phyloP scores from a whole-genome alignment of 2,113 vertebrate genomes.

The Carassius gibelio region DNA sequence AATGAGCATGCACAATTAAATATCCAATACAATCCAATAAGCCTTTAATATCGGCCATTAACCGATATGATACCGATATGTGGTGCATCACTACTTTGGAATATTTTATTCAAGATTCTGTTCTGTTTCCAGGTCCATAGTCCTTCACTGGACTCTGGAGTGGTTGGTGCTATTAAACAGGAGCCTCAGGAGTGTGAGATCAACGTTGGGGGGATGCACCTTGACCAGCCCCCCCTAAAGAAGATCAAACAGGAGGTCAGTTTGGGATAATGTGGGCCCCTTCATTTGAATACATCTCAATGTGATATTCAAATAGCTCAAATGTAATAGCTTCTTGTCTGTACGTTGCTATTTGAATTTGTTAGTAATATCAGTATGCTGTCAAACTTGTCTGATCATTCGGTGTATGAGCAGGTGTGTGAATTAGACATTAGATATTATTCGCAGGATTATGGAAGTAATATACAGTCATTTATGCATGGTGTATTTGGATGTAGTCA shows the following conservation, averaged over 20 bases:
- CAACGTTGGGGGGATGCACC: constrained; percentile 76
- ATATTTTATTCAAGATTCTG: constrained; percentile 8
- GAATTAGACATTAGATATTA: not conserved
- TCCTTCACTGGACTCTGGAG: constrained; percentile 80
- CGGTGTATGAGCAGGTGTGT: too few species aligned
- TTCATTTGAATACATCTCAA: constrained; percentile 24
- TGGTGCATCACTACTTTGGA: not conserved
- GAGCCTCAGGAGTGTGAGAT: constrained; percentile 90
- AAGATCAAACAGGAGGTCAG: constrained; percentile 98
- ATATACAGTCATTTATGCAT: not conserved
- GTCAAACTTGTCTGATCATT: constrained; percentile 4
- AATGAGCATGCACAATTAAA: not conserved
- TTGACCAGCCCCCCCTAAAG: constrained; percentile 87
- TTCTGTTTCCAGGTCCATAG: constrained; percentile 80
- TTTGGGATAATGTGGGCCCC: not conserved
- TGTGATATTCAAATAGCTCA: constrained; percentile 37
- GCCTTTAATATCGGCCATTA: not conserved
- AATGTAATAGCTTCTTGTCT: constrained; percentile 11
- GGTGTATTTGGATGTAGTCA: not conserved
- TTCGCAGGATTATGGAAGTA: not conserved
- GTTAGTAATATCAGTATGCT: constrained; percentile 26
- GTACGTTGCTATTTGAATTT: constrained; percentile 26
- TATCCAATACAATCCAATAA: not conserved
- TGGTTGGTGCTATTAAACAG: constrained; percentile 92
- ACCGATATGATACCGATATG: not conserved